A percentile compares a stretch with the other conserved stretches of the same genome.
Evolutionary conservation across 2,113 vertebrate genomes (phyloP).

Genomic region (Budorcas taxicolor): DNA sequence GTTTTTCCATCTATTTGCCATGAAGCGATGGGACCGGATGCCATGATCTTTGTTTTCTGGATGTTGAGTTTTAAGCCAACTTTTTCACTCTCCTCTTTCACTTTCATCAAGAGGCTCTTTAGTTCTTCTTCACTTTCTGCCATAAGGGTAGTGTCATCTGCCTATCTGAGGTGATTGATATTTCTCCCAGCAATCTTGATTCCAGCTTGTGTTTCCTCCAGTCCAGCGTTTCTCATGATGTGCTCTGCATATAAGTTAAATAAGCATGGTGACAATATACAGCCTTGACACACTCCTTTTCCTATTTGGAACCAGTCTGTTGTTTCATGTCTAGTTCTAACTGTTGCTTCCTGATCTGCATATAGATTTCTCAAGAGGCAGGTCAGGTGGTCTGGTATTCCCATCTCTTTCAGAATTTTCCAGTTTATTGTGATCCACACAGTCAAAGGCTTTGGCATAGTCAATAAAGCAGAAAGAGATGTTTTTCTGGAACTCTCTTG

Average conservation of each 20-base stretch:
- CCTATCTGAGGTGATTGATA: neutral
- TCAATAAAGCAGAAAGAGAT: neutral
- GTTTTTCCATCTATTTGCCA: neutral
- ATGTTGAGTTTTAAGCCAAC: neutral
- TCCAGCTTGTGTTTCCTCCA: neutral
- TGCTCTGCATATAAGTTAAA: neutral
- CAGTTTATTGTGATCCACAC: neutral
- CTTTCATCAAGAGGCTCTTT: neutral
- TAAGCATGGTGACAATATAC: neutral
- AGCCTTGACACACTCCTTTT: neutral
- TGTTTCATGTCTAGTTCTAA: neutral
- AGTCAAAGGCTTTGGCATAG: neutral
- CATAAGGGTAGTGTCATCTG: neutral
- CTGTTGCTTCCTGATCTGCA: neutral
- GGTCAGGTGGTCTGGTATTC: neutral
- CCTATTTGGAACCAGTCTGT: neutral
- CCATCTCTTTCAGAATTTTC: neutral
- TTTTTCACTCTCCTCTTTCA: neutral
- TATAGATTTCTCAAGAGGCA: neutral
- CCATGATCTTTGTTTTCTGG: neutral
- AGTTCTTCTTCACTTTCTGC: neutral
- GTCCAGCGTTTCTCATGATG: neutral
- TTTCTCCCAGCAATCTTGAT: neutral
- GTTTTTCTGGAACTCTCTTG: neutral
- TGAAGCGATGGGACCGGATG: accelerated